phyloP scores from a whole-genome alignment of 2,797 vertebrate species.

The Lacerta bilineata region DNA sequence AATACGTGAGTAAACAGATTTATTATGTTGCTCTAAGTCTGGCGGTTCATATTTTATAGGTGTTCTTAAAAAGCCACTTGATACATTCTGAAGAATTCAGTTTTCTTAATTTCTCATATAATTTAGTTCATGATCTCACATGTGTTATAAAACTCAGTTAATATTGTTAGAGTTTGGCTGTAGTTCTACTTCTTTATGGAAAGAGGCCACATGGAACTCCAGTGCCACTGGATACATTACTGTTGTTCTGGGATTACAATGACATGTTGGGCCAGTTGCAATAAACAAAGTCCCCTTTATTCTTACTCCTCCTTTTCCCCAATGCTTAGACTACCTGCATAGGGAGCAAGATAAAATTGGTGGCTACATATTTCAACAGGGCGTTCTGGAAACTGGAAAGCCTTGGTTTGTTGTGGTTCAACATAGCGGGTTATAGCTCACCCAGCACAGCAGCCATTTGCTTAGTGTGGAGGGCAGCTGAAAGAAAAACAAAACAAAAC shows the following conservation, averaged over 20 bases:
- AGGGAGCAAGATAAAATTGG: too few relatives aligned
- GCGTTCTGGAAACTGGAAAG: too few relatives aligned
- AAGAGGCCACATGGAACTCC: not conserved
- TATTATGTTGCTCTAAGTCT: not conserved
- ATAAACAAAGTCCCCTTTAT: not conserved
- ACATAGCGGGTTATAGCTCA: not conserved
- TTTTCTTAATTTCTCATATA: not conserved
- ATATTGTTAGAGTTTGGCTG: not conserved
- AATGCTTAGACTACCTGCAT: too few relatives aligned
- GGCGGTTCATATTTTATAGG: not conserved
- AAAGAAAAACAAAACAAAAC: not conserved
- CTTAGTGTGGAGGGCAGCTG: not conserved
- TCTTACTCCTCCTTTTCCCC: too few relatives aligned
- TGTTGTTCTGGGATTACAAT: not conserved
- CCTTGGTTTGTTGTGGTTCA: not conserved
- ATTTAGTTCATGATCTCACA: not conserved
- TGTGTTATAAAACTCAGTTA: slow-evolving; percentile 35
- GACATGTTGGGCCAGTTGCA: too few relatives aligned
- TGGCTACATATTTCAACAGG: not conserved
- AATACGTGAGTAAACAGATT: slow-evolving; percentile 90
- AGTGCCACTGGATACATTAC: not conserved
- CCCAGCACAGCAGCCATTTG: not conserved
- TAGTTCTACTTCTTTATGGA: not conserved
- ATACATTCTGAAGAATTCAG: not conserved
- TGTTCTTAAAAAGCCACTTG: slow-evolving; percentile 14